A percentile compares a stretch with the other conserved stretches of the same genome.
These are phyloP conservation scores for Amorpha juglandis DNA, from an alignment of 2,888 invertebrate genomes.

Conservation along the genomic window DNA sequence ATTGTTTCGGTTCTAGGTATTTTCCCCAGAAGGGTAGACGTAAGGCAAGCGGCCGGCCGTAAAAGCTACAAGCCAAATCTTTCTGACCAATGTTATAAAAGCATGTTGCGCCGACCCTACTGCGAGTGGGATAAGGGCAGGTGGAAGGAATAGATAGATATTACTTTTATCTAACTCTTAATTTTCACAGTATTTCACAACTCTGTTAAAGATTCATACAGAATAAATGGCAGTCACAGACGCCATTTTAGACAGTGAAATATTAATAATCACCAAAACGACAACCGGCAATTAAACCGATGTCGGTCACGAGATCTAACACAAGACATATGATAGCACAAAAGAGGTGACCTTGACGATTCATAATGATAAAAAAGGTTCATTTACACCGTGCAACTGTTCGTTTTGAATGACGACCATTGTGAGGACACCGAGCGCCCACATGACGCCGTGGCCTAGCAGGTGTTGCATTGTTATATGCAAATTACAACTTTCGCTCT, in stretches of 20 bases:
- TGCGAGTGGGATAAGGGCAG: too few relatives aligned
- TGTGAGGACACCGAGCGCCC: conserved; percentile 72
- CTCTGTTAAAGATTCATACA: background rate
- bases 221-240: background rate
- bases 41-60: too few relatives aligned
- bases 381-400: conserved; percentile 81
- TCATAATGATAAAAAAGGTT: conserved; percentile 81
- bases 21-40: too few relatives aligned
- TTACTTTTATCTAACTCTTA: too few relatives aligned
- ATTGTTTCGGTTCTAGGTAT: too few relatives aligned
- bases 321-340: conserved; percentile 63
- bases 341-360: conserved; percentile 76
- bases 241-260: background rate
- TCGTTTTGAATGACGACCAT: conserved; percentile 67
- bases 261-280: conserved; percentile 9
- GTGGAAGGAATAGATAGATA: too few relatives aligned
- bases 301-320: conserved; percentile 5
- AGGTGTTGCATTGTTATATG: conserved; percentile 83
- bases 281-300: background rate
- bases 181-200: too few relatives aligned
- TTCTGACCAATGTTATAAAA: too few relatives aligned
- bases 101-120: too few relatives aligned
- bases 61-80: too few relatives aligned
- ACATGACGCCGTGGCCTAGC: conserved; percentile 67
- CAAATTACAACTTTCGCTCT: conserved; percentile 82